Base-by-base conservation (phyloP, 2,888 invertebrate species). In the Limnephilus rhombicus region DNA sequence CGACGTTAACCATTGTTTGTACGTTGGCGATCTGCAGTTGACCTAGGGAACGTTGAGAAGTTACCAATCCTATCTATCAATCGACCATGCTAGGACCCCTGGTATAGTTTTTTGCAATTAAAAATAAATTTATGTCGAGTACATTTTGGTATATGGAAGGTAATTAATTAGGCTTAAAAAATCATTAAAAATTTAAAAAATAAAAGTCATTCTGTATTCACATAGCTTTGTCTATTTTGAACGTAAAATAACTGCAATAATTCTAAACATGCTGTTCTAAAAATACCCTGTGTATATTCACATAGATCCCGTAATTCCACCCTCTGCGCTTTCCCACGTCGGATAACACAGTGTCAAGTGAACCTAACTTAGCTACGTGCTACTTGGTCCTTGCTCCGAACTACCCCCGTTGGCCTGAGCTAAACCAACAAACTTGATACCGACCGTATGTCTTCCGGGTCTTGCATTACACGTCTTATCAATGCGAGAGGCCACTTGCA, bases 381-480 rank as follows among this genome's bases (percentile, higher is more conserved):
- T 68, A 0, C 24, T 0, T 68, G 68, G 7, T 68, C 24, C 68
- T n/a, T 15, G 68, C 68, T 68, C 24, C 68, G 0, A 24, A 24
- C 68, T 68, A 45, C 15, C 24, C 68, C 24, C 68, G n/a, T 68
- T 9, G 68, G 4, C 68, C 24, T 24, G 0, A n/a, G 68, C 24
- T n/a, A 68, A 68, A 68, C 68, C 68, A 68, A n/a, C 68, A n/a
- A 68, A 68, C 68, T 68, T 68, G 68, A 68, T 68, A 68, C 68
- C 24, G 24, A 24, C 68, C 68, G 68, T 68, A 68, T 9, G 68
- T 68, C 68, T 68, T 68, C 68, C 68, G 9, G 2, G 68, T 24
- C n/a, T 68, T 24, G 68, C 68, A 68, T 24, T 68, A 68, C 68
- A 24, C 68, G 68, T 68, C 68, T 68, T 68, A 68, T 68, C 68